phyloP scores from a whole-genome alignment of 1,140 invertebrate species.

The Lordiphosa stackelbergi region DNA sequence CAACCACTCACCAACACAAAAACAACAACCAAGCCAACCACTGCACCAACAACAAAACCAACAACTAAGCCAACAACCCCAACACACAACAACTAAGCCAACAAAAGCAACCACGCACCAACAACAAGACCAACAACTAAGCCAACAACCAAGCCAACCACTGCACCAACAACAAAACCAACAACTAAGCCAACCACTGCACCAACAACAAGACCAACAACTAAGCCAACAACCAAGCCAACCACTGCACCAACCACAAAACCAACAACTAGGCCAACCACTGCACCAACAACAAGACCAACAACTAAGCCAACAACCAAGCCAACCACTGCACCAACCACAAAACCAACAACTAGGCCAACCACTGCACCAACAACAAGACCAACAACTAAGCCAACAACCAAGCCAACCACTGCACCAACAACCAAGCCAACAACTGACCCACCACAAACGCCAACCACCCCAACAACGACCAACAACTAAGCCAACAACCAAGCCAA shows the following conservation, averaged over 20 bases:
- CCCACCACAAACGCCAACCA: too few relatives aligned
- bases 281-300: background rate
- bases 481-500: too few relatives aligned
- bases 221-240: background rate
- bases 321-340: too few relatives aligned
- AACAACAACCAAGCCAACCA: constrained; percentile 2
- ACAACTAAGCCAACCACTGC: background rate
- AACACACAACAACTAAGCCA: background rate
- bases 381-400: too few relatives aligned
- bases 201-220: too few relatives aligned
- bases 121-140: background rate
- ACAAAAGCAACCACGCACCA: constrained; percentile 1
- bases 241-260: too few relatives aligned
- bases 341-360: background rate
- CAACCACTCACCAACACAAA: background rate
- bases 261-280: background rate
- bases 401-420: too few relatives aligned
- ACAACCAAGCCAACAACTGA: too few relatives aligned
- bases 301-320: background rate
- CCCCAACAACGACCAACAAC: too few relatives aligned
- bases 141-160: background rate
- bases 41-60: background rate
- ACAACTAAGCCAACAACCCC: background rate
- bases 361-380: background rate
- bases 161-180: background rate